A percentile compares a stretch with the other conserved stretches of the same genome.
Evolutionary conservation across 2,888 invertebrate species (phyloP).

Genomic region (Euzetes globulus): DNA sequence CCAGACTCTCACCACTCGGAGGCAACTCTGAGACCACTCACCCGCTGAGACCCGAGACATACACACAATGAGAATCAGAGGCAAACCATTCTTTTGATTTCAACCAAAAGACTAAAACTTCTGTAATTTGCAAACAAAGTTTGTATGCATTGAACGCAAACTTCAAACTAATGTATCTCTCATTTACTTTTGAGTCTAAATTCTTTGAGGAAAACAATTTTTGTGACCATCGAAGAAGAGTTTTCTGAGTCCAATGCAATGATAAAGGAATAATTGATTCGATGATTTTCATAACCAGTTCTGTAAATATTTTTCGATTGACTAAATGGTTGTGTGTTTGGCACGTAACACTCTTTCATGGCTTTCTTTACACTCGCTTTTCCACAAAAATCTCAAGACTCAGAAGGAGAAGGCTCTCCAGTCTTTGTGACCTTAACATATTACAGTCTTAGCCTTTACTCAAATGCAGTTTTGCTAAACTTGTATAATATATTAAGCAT

Average conservation of each 20-base stretch:
- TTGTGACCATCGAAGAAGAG: too few relatives aligned
- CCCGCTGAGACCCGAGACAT: constrained; percentile 7
- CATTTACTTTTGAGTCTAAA: too few relatives aligned
- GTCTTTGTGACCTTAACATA: constrained; percentile 9
- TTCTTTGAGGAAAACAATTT: not conserved
- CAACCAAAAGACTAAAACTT: not conserved
- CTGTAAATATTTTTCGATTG: constrained; percentile 18
- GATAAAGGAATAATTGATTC: not conserved
- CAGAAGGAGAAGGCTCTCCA: not conserved
- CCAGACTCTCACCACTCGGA: not conserved
- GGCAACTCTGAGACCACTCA: not conserved
- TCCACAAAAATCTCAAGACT: not conserved
- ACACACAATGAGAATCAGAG: not conserved
- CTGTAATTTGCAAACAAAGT: too few relatives aligned
- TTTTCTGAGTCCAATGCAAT: too few relatives aligned
- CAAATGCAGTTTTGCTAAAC: not conserved
- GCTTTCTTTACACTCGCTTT: not conserved
- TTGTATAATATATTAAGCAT: not conserved
- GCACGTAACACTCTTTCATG: constrained; percentile 4
- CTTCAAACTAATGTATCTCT: too few relatives aligned
- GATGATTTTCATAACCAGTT: constrained; percentile 26
- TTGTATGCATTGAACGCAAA: too few relatives aligned
- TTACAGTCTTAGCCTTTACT: not conserved
- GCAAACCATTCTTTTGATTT: not conserved
- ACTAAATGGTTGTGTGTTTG: not conserved